A percentile compares a stretch with the other conserved stretches of the same genome.
These are phyloP conservation scores for Tonatia bakeri DNA, from an alignment of 2,113 vertebrate genomes.

Conservation along the genomic window DNA sequence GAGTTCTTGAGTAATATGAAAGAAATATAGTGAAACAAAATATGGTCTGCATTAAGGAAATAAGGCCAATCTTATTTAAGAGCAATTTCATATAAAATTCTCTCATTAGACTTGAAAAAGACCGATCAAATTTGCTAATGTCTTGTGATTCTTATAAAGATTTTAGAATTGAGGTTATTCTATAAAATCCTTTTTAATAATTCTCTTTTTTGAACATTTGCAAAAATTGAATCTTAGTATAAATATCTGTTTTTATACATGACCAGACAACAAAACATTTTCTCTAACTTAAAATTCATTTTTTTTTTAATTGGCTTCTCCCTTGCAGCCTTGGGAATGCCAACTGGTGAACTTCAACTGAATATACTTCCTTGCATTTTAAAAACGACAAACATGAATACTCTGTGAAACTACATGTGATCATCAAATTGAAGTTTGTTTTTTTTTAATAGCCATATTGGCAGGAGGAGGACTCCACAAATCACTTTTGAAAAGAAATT, in stretches of 20 bases:
- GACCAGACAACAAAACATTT: not conserved
- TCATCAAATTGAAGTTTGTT: not conserved
- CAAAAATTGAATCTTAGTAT: not conserved
- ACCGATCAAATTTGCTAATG: not conserved
- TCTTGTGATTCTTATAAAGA: not conserved
- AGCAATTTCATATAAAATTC: not conserved
- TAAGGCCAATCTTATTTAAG: not conserved
- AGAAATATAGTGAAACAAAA: not conserved
- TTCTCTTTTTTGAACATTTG: not conserved
- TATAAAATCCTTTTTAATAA: not conserved
- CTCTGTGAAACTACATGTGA: not conserved
- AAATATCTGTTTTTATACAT: not conserved
- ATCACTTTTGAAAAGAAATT: conserved; percentile 25
- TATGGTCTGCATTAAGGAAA: not conserved
- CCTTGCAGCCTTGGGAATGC: not conserved
- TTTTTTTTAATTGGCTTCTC: not conserved
- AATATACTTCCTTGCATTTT: not conserved
- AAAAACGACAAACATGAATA: not conserved
- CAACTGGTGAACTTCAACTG: not conserved
- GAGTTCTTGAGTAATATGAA: not conserved
- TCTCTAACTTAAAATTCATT: not conserved
- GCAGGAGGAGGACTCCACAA: not conserved
- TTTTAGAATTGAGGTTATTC: not conserved
- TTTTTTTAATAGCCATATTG: not conserved
- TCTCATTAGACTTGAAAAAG: not conserved